A percentile compares a stretch with the other conserved stretches of the same genome.
Evolutionary conservation across 2,888 invertebrate species (phyloP).

Genomic region (Eupithecia insigniata): DNA sequence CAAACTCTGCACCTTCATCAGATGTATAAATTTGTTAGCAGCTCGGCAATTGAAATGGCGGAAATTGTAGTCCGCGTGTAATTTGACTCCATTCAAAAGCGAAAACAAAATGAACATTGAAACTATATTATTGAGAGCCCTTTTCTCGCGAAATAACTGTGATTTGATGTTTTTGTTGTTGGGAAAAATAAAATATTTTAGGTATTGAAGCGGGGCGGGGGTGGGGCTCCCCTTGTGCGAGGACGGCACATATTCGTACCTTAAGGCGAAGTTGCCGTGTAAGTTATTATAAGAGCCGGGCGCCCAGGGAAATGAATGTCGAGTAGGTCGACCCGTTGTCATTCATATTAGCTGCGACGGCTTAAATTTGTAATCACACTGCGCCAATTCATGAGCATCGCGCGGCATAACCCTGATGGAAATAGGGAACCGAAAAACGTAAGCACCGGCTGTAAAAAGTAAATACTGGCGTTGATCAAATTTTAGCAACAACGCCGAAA

Average conservation of each 20-base stretch:
- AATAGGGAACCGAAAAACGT: conserved; percentile 63
- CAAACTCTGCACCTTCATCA: conserved; percentile 82
- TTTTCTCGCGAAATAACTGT: conserved; percentile 37
- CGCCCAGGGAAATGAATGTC: conserved; percentile 83
- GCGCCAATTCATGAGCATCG: conserved; percentile 71
- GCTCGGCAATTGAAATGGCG: conserved; percentile 69
- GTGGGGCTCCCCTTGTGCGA: conserved; percentile 52
- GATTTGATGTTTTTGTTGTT: conserved; percentile 42
- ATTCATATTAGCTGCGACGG: conserved; percentile 83
- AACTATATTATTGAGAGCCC: conserved; percentile 51
- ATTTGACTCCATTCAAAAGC: conserved; percentile 71
- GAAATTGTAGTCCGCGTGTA: conserved; percentile 73
- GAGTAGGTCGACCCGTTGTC: conserved; percentile 82
- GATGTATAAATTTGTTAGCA: conserved; percentile 79
- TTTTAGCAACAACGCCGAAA: conserved; percentile 55
- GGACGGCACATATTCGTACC: conserved; percentile 63
- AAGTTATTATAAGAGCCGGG: conserved; percentile 84
- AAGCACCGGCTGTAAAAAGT: conserved; percentile 60
- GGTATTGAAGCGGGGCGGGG: conserved; percentile 40
- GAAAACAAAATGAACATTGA: conserved; percentile 55
- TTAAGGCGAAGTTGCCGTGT: conserved; percentile 79
- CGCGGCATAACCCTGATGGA: conserved; percentile 59
- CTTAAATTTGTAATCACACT: conserved; percentile 82
- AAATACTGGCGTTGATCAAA: conserved; percentile 62
- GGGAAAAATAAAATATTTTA: conserved; percentile 29